These are phyloP conservation scores for Myopa tessellatipennis DNA, from an alignment of 2,888 invertebrate genomes.

Conservation along the genomic window DNA sequence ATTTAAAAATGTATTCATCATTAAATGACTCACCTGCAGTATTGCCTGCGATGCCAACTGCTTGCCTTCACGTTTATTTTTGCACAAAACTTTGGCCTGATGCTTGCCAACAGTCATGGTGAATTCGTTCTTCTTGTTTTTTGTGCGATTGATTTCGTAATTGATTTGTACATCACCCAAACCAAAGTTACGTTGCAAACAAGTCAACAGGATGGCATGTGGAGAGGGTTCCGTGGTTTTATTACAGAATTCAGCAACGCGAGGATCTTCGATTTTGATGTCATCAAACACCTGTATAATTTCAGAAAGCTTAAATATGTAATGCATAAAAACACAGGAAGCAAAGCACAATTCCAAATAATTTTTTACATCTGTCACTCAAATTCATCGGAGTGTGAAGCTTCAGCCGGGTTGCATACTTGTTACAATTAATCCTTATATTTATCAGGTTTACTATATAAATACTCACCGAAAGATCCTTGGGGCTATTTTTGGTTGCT, in stretches of 20 bases:
- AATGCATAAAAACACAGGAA: not conserved
- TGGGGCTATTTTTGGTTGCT: constrained; percentile 65
- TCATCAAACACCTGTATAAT: constrained; percentile 84
- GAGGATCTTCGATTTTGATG: constrained; percentile 92
- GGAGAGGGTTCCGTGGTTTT: constrained; percentile 96
- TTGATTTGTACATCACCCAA: constrained; percentile 88
- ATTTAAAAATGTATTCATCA: not conserved
- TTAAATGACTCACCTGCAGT: constrained; percentile 73
- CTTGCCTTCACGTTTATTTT: constrained; percentile 96
- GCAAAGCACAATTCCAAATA: not conserved
- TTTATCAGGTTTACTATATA: not conserved
- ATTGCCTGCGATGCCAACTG: constrained; percentile 96
- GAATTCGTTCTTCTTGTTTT: constrained; percentile 92
- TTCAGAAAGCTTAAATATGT: not conserved
- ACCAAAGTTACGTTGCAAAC: constrained; percentile 92
- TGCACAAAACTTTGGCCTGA: constrained; percentile 88
- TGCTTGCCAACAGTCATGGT: constrained; percentile 96
- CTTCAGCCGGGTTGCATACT: not conserved
- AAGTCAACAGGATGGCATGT: constrained; percentile 91
- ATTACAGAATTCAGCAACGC: constrained; percentile 94
- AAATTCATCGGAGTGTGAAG: no score
- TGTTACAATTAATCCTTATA: not conserved
- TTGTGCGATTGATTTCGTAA: constrained; percentile 86
- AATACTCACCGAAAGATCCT: constrained; percentile 69
- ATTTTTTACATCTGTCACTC: not conserved